Evolutionary conservation across 2,888 invertebrate species (phyloP).

Genomic region (Esperia sulphurella): DNA sequence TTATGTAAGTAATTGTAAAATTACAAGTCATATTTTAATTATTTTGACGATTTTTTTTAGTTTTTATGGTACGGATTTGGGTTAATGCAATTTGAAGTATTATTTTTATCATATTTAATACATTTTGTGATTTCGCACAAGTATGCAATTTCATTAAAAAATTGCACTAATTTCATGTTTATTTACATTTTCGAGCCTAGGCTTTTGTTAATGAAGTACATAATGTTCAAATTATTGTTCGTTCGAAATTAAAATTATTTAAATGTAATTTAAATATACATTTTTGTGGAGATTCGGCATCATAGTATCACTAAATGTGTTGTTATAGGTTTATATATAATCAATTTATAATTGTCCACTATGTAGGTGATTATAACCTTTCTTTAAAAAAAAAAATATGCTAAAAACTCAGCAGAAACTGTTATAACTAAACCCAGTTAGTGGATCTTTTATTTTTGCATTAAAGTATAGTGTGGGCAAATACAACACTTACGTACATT

Average conservation of each 20-base stretch:
- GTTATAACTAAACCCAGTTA: no score
- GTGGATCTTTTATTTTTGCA: no score
- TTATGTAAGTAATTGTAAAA: no score
- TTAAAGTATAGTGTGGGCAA: no score
- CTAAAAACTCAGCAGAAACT: no score
- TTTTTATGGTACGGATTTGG: slow-evolving; percentile 23
- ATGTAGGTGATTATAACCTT: neutral
- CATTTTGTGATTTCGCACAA: slow-evolving; percentile 10
- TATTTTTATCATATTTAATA: slow-evolving; percentile 20
- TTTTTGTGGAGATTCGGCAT: slow-evolving; percentile 21
- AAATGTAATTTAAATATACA: slow-evolving; percentile 49
- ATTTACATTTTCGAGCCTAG: no score
- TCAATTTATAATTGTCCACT: neutral
- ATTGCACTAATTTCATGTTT: neutral
- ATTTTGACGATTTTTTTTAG: slow-evolving; percentile 20
- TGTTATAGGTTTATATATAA: slow-evolving; percentile 18
- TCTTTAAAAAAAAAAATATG: no score
- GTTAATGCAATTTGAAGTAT: slow-evolving; percentile 40
- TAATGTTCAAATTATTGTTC: slow-evolving; percentile 14
- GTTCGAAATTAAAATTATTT: slow-evolving; percentile 22
- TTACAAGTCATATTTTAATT: slow-evolving; percentile 23
- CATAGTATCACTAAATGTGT: slow-evolving; percentile 38
- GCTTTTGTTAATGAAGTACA: neutral
- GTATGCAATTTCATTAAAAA: neutral
- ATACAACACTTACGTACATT: no score